Percentiles rank a stretch among this genome's conserved stretches.
Conservation (phyloP, 2,113 vertebrate species). For the Chloropsis cyanopogon region DNA sequence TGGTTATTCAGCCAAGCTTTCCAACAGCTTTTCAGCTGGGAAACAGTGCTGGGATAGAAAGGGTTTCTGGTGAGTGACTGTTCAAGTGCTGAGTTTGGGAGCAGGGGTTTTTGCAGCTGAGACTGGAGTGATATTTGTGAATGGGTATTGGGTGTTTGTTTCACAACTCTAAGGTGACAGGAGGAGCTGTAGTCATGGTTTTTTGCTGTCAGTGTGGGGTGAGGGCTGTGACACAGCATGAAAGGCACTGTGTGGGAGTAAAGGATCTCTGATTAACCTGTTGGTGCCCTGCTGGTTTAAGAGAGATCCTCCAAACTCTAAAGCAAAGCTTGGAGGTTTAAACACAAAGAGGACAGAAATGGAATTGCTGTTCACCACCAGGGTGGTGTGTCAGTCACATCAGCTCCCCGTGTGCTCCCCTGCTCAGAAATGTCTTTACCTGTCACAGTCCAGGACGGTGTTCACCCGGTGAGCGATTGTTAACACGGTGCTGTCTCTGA, state of each 20-base stretch:
- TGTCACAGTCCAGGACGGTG: constrained; percentile 87
- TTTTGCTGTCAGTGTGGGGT: not conserved
- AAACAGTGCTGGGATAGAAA: not conserved
- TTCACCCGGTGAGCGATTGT: constrained; percentile 89
- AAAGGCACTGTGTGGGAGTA: not conserved
- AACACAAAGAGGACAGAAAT: not conserved
- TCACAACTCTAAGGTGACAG: not conserved
- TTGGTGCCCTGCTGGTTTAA: not conserved
- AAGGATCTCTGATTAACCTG: not conserved
- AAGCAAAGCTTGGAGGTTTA: not conserved
- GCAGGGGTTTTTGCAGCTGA: not conserved
- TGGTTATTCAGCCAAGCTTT: not conserved
- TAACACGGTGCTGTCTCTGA: constrained; percentile 87
- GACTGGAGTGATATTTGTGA: not conserved
- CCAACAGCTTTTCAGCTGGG: not conserved
- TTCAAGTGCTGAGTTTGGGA: not conserved
- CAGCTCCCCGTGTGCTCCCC: not conserved
- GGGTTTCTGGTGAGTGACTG: not conserved
- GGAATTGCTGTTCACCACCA: not conserved
- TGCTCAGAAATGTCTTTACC: constrained; percentile 61
- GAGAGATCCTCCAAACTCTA: not conserved
- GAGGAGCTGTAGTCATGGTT: not conserved
- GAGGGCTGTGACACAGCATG: not conserved
- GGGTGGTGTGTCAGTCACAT: not conserved
- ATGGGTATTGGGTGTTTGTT: not conserved